Evolutionary conservation across 2,797 vertebrate genomes (phyloP).

Genomic region (Tauraco hartlaubi): DNA sequence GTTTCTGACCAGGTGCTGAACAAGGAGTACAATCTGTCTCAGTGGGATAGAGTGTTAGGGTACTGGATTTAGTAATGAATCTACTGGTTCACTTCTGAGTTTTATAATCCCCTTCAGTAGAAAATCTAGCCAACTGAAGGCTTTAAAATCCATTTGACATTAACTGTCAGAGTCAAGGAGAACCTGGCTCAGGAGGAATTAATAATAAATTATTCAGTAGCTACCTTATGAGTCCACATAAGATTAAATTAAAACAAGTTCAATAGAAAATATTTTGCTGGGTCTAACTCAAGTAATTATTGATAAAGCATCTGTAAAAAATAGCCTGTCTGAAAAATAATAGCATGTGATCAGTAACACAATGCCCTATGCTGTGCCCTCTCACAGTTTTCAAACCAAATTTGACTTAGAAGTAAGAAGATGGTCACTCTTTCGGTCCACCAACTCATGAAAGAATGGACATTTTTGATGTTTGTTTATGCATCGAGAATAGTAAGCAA

Average conservation of each 20-base stretch:
- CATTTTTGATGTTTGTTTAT: fast-evolving
- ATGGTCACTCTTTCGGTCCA: too few species aligned
- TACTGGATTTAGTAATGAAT: not conserved
- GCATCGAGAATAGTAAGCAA: not conserved
- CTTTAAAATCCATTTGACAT: not conserved
- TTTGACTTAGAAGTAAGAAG: not conserved
- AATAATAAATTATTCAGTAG: not conserved
- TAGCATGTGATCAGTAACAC: not conserved
- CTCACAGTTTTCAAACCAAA: not conserved
- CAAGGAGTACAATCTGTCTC: not conserved
- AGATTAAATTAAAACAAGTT: not conserved
- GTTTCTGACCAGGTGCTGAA: not conserved
- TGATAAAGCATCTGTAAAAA: not conserved
- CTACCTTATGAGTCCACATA: not conserved
- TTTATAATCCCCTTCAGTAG: not conserved
- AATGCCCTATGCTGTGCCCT: not conserved
- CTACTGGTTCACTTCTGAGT: not conserved
- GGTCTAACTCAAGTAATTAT: not conserved
- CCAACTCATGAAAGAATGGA: not conserved
- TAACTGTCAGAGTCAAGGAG: not conserved
- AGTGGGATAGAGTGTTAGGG: not conserved
- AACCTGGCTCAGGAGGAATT: not conserved
- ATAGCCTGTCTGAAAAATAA: not conserved
- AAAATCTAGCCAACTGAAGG: not conserved
- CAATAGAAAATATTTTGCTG: not conserved